phyloP scores from a whole-genome alignment of 2,888 invertebrate species.

The Fragum whitleyi region DNA sequence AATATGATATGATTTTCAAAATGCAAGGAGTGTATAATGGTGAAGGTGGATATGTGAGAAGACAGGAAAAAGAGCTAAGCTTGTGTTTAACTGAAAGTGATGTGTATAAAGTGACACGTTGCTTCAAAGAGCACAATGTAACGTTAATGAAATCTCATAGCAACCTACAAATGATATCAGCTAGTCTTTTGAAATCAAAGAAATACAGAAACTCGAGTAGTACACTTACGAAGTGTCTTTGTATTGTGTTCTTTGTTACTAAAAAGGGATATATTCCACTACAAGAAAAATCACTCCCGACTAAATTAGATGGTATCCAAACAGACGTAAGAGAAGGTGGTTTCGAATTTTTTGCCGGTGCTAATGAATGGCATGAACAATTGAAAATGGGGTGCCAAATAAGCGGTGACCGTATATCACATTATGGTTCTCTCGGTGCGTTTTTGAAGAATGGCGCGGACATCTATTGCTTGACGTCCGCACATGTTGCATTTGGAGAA shows the following conservation, averaged over 20 bases:
- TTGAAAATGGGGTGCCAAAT: constrained; percentile 22
- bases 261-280: constrained; percentile 8
- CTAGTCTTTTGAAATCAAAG: constrained; percentile 12
- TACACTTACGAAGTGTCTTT: not conserved
- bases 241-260: constrained; percentile 13
- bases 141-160: constrained; percentile 6
- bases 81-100: not conserved
- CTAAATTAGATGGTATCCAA: not conserved
- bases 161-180: constrained; percentile 17
- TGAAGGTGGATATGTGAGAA: not conserved
- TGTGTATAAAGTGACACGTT: not conserved
- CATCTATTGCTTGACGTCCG: constrained; percentile 15
- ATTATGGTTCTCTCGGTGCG: constrained; percentile 5
- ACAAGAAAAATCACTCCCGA: not conserved
- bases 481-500: constrained; percentile 2
- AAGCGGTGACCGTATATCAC: not conserved
- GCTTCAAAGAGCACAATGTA: not conserved
- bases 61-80: not conserved
- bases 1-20: not conserved
- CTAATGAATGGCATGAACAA: not conserved
- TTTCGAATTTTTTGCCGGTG: not conserved
- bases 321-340: constrained; percentile 17
- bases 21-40: not conserved
- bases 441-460: not conserved
- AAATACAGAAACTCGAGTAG: not conserved